Percentiles rank a stretch among this genome's conserved stretches.
phyloP scores from a whole-genome alignment of 1,140 invertebrate species.

The Gerris buenoi region DNA sequence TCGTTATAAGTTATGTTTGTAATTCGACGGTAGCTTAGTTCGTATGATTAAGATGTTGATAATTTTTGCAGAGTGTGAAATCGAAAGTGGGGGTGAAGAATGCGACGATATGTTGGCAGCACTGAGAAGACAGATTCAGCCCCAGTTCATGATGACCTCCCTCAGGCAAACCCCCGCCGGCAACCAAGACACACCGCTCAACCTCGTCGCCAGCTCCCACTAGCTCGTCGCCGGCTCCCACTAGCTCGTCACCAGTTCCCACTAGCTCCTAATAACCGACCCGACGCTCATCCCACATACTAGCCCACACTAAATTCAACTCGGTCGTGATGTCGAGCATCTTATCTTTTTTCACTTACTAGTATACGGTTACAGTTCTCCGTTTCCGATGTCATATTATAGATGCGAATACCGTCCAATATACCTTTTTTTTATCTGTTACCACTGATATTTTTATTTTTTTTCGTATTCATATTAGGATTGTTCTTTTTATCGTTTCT shows the following conservation, averaged over 20 bases:
- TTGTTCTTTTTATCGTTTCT: no score
- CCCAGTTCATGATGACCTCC: constrained; percentile 42
- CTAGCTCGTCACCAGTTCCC: constrained; percentile 17
- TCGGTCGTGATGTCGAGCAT: background rate
- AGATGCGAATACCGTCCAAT: background rate
- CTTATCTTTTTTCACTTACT: background rate
- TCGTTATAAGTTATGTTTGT: no score
- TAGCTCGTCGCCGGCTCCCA: constrained; percentile 9
- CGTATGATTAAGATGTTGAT: no score
- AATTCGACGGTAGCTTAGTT: no score
- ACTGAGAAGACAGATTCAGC: constrained; percentile 43
- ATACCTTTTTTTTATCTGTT: no score
- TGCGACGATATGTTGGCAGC: constrained; percentile 46
- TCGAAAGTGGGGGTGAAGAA: constrained; percentile 27
- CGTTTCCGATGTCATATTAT: background rate
- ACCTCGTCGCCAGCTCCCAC: constrained; percentile 17
- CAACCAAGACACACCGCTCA: constrained; percentile 19
- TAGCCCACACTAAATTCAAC: background rate
- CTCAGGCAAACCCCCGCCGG: constrained; percentile 11
- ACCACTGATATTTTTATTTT: no score
- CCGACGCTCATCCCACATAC: background rate
- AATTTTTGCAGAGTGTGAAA: constrained; percentile 10
- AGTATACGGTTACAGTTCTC: background rate
- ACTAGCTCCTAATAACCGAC: no score
- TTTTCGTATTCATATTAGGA: no score